Evolutionary conservation across 2,888 invertebrate species (phyloP).

Genomic region (Rhaphigaster nebulosa): DNA sequence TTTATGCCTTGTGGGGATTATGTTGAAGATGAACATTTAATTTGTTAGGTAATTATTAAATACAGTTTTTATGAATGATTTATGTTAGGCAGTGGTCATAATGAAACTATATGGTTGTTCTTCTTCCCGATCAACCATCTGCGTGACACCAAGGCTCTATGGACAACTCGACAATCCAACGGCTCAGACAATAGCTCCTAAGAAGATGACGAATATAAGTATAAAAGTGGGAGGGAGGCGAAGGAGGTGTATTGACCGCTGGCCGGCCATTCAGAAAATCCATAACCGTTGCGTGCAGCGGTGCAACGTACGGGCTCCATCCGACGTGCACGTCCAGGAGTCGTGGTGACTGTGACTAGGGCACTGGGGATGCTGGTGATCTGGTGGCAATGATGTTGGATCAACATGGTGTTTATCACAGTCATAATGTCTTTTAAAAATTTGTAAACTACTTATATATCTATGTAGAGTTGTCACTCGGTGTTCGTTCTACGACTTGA

Average conservation of each 20-base stretch:
- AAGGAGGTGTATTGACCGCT: constrained; percentile 46
- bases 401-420: too few relatives aligned
- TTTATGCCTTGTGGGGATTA: too few relatives aligned
- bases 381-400: too few relatives aligned
- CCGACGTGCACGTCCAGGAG: not conserved
- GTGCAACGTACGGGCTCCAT: constrained; percentile 8
- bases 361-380: not conserved
- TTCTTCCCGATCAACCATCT: too few relatives aligned
- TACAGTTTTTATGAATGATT: too few relatives aligned
- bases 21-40: too few relatives aligned
- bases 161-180: not conserved
- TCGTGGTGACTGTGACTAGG: not conserved
- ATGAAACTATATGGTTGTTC: not conserved
- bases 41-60: too few relatives aligned
- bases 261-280: constrained; percentile 49
- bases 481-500: too few relatives aligned
- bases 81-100: too few relatives aligned
- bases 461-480: too few relatives aligned
- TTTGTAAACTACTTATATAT: too few relatives aligned
- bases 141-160: not conserved
- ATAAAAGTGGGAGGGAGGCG: not conserved
- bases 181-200: not conserved
- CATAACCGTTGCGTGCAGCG: constrained; percentile 39
- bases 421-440: too few relatives aligned
- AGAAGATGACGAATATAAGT: constrained; percentile 1